These are phyloP conservation scores for Grammomys dolichurus DNA, from an alignment of 2,113 vertebrate genomes.

Conservation along the genomic window DNA sequence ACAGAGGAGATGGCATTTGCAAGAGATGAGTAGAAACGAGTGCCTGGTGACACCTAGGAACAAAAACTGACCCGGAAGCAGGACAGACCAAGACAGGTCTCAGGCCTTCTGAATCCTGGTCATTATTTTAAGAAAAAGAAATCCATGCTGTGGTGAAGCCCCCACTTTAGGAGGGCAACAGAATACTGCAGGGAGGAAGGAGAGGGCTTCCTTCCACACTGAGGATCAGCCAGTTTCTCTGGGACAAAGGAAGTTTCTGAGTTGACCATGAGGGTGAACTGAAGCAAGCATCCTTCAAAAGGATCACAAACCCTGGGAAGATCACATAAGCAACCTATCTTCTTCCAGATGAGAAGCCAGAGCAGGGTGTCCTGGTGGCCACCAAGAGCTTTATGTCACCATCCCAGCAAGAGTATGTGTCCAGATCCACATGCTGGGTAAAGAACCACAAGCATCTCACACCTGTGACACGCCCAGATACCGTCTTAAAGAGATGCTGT, in stretches of 20 bases:
- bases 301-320: not conserved
- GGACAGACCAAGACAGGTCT: not conserved
- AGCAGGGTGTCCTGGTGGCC: not conserved
- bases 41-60: not conserved
- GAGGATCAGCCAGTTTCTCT: not conserved
- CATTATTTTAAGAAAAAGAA: conserved; percentile 41
- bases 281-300: not conserved
- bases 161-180: not conserved
- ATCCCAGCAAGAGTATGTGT: not conserved
- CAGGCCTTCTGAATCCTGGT: conserved; percentile 3
- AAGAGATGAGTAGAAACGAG: not conserved
- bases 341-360: not conserved
- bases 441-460: conserved; percentile 6
- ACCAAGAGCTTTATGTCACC: not conserved
- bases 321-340: not conserved
- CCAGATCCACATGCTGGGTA: not conserved
- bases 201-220: conserved; percentile 18
- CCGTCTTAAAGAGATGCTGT: not conserved
- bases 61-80: not conserved
- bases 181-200: not conserved
- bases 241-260: not conserved
- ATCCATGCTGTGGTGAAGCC: not conserved
- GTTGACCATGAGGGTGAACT: not conserved
- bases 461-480: not conserved
- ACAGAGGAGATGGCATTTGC: not conserved